Percentiles rank a stretch among this genome's conserved stretches.
phyloP scores from a whole-genome alignment of 2,888 invertebrate genomes.

The Microplitis manilae region DNA sequence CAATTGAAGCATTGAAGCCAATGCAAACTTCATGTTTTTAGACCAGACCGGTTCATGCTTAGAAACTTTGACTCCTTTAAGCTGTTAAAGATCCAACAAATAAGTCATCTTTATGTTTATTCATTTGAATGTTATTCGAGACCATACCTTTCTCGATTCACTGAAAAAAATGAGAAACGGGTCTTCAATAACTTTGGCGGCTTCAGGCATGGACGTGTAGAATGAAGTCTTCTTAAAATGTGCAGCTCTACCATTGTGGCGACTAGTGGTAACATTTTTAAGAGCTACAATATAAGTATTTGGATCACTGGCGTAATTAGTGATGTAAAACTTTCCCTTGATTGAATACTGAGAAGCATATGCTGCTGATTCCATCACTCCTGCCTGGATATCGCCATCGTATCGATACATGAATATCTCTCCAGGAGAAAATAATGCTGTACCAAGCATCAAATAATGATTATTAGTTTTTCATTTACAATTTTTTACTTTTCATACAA shows the following conservation, averaged over 20 bases:
- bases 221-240: background rate
- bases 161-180: background rate
- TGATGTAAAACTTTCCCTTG: slow-evolving; percentile 64
- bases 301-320: slow-evolving; percentile 54
- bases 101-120: too few species aligned
- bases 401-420: slow-evolving; percentile 71
- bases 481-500: too few species aligned
- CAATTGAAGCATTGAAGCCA: background rate
- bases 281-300: slow-evolving; percentile 23
- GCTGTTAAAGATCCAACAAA: background rate
- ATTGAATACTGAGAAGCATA: slow-evolving; percentile 66
- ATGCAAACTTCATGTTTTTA: background rate
- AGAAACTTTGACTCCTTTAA: background rate
- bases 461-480: too few species aligned
- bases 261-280: background rate
- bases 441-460: background rate
- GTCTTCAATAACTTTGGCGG: background rate
- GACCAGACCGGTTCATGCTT: background rate
- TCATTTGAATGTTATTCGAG: too few species aligned
- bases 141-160: background rate
- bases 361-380: slow-evolving; percentile 62
- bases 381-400: slow-evolving; percentile 65
- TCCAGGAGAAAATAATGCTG: slow-evolving; percentile 69
- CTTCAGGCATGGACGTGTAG: background rate
- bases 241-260: background rate